Evolutionary conservation across 35 echinoderm and acorn worm species (phyloP).

Genomic region (Eucidaris tribuloides): DNA sequence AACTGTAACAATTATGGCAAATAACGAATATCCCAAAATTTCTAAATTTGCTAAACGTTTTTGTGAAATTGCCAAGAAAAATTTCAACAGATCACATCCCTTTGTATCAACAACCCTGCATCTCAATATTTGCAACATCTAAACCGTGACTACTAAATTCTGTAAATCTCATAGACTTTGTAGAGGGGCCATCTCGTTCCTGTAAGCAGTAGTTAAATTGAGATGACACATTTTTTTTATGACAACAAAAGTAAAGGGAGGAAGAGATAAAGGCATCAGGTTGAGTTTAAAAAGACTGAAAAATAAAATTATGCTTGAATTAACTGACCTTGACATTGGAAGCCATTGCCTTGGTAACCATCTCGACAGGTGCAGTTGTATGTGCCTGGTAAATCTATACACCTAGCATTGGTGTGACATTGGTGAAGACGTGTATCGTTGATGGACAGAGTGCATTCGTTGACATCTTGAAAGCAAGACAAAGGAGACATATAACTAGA

Average conservation of each 20-base stretch:
- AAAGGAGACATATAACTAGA: background rate
- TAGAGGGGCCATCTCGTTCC: too few species aligned
- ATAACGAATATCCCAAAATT: too few species aligned
- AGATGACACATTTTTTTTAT: background rate
- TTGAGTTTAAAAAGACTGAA: background rate
- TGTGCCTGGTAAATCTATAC: slow-evolving; percentile 49
- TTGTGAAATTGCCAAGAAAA: background rate
- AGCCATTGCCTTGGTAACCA: slow-evolving; percentile 68
- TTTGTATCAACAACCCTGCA: too few species aligned
- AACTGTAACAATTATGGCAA: too few species aligned
- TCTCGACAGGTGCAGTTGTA: slow-evolving; percentile 61
- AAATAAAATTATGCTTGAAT: background rate
- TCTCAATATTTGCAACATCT: too few species aligned
- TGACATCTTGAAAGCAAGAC: slow-evolving; percentile 39
- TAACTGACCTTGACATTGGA: slow-evolving; percentile 50
- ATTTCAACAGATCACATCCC: background rate
- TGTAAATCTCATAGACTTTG: too few species aligned
- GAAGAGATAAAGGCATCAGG: background rate
- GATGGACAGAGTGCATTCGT: slow-evolving; percentile 48
- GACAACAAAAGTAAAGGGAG: background rate
- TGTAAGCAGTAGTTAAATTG: background rate
- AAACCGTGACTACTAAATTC: too few species aligned
- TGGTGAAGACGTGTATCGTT: slow-evolving; percentile 30
- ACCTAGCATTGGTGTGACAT: slow-evolving; percentile 59
- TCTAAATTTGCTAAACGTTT: too few species aligned